Conservation (phyloP, 2,113 vertebrate species). For the Pungitius pungitius region DNA sequence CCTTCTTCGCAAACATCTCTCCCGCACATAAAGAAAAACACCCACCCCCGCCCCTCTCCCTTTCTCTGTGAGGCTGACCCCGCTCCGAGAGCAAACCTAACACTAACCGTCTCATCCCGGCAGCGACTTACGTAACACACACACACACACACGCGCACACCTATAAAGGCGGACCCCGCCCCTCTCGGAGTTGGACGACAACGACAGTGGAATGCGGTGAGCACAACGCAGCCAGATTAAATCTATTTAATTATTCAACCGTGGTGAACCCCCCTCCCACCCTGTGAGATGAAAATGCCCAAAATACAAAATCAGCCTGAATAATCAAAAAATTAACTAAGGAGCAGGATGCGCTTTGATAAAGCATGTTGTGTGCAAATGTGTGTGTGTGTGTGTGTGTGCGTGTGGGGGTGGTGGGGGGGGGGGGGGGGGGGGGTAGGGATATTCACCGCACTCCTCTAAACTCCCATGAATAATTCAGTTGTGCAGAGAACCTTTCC, state of each 20-base stretch:
- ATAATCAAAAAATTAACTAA: constrained; percentile 19
- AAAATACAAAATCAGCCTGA: constrained; percentile 1
- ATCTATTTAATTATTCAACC: constrained; percentile 65
- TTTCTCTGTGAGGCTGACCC: neutral
- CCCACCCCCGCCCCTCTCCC: neutral
- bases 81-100: constrained; percentile 6
- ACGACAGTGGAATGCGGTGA: constrained; percentile 28
- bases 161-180: constrained; percentile 39
- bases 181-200: constrained; percentile 39
- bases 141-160: constrained; percentile 8
- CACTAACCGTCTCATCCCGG: neutral
- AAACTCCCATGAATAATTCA: constrained; percentile 82
- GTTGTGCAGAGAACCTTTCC: constrained; percentile 75
- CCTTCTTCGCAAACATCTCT: constrained; percentile 52
- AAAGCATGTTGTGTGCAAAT: constrained; percentile 47
- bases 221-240: constrained; percentile 25
- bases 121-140: constrained; percentile 53
- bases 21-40: neutral
- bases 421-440: constrained; percentile 62
- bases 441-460: constrained; percentile 73
- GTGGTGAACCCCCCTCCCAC: neutral
- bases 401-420: constrained; percentile 46
- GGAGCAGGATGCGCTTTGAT: constrained; percentile 22
- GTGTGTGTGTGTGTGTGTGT: constrained; percentile 22
- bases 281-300: constrained; percentile 8